Conservation (phyloP, 2,888 invertebrate species). For the Hirtodrosophila cameraria region DNA sequence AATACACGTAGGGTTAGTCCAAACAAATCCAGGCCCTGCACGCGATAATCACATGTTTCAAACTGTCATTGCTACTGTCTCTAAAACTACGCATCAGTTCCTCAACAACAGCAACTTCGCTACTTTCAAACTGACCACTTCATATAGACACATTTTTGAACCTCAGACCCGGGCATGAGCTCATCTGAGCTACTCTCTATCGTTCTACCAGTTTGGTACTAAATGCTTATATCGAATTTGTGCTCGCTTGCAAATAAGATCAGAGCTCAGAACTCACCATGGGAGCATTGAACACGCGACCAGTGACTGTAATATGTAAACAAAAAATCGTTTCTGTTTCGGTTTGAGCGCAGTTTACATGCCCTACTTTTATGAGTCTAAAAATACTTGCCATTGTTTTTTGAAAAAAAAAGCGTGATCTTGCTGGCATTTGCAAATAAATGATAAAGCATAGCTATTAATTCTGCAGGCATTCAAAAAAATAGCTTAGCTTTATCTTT, state of each 20-base stretch:
- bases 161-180: constrained; percentile 45
- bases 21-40: not conserved
- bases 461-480: too few relatives aligned
- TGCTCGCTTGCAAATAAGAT: constrained; percentile 12
- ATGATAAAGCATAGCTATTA: not conserved
- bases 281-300: constrained; percentile 67
- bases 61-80: constrained; percentile 14
- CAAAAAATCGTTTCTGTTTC: constrained; percentile 42
- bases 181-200: constrained; percentile 53
- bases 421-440: constrained; percentile 12
- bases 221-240: constrained; percentile 17
- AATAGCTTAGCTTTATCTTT: too few relatives aligned
- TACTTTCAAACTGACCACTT: constrained; percentile 50
- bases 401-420: constrained; percentile 1
- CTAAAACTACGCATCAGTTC: constrained; percentile 11
- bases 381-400: constrained; percentile 9
- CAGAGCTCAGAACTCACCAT: constrained; percentile 9
- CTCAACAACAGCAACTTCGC: constrained; percentile 43
- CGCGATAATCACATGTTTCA: constrained; percentile 4
- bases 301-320: constrained; percentile 62
- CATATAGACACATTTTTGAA: constrained; percentile 19
- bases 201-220: constrained; percentile 28
- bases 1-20: too few relatives aligned
- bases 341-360: constrained; percentile 55
- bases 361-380: constrained; percentile 60